Evolutionary conservation across 2,888 invertebrate species (phyloP), one percentile per base, ranked within the genome.

Genomic region (Resseliella maxima): DNA sequence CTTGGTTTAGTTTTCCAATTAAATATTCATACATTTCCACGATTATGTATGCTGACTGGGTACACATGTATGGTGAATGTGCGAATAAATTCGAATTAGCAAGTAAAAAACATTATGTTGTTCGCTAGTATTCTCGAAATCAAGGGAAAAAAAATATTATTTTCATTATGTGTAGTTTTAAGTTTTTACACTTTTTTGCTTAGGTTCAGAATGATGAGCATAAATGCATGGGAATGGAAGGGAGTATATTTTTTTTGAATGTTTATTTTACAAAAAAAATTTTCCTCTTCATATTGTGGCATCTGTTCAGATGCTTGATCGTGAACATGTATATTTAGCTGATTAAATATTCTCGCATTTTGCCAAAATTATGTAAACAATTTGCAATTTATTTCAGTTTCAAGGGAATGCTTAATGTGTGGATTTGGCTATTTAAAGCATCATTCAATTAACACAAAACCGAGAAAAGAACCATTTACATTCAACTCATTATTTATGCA

Each of bases 1-100:
- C 31, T 31, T 8, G 15, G 46, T 18, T 27, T 59, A 35, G 31
- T 10, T 12, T 72, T 27, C 12, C 5, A 31, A 31, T 72, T 72
- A 72, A 72, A 72, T 72, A 72, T 72, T 72, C 72, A 72, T 72
- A 72, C 72, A 31, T 31, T 72, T 31, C 72, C 35, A 35, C 31
- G 72, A 72, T 59, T 59, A 59, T 59, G 27, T 27, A 72, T 72
- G 72, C 18, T 31, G 31, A 0, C 15, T n/a, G n/a, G n/a, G n/a
- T 72, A 31, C 35, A n/a, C 0, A 31, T 31, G 1, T 31, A 2
- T 1, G 72, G 72, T 72, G 59, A 24, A 72, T 12, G 72, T n/a
- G n/a, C n/a, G n/a, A n/a, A n/a, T 31, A 27, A 31, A 31, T 27
- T 50, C 6, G 24, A 24, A 59, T 24, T 10, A 24, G 59, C 8